Base-by-base conservation (phyloP, 2,888 invertebrate species). In the Hypercompe scribonia region DNA sequence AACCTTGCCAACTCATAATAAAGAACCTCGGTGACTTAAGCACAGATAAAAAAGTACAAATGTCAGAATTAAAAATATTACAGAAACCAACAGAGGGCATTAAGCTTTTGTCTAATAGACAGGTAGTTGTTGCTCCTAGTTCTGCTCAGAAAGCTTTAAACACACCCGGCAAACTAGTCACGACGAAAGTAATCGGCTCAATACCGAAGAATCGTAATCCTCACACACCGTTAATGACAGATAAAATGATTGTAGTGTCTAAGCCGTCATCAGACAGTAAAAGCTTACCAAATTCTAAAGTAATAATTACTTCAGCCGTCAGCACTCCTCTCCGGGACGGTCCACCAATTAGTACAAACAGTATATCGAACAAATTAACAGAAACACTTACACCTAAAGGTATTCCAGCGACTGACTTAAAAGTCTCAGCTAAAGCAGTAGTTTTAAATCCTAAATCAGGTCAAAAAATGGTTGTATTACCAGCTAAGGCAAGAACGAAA, bases 381-480 rank as follows among this genome's bases (percentile, higher is more conserved):
- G 95, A 96, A 82, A 86, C 90, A 42, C 88, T 94, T 76, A 95
- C 93, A 31, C 93, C 94, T 50, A 95, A 95, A 86, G 95, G 95
- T 73, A 92, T 96, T 68, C 95, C 95, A 36, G 94, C 95, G 46
- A 94, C 95, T 61, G 96, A 96, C 81, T 86, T 95, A 39, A 96
- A 95, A 88, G 94, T 96, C 15, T 95, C 96, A 0, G 93, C 96
- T 3, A 96, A 96, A 88, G 93, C 96, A 24, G 90, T 95, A 71
- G 93, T 96, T 65, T 84, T 96, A 50, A 96, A 95, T 84, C 94
- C 95, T 13, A 96, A 95, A 84, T 93, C 95, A 3, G 96, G 94
- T 4, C 95, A 94, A 81, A 96, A 96, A 83, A 95, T 96, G 96
- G 95, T 96, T 24, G 95, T 96, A 13, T 81, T 96, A 67, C 96